A percentile compares a stretch with the other conserved stretches of the same genome.
phyloP scores from a whole-genome alignment of 1,140 invertebrate species.

The Elysia chlorotica region DNA sequence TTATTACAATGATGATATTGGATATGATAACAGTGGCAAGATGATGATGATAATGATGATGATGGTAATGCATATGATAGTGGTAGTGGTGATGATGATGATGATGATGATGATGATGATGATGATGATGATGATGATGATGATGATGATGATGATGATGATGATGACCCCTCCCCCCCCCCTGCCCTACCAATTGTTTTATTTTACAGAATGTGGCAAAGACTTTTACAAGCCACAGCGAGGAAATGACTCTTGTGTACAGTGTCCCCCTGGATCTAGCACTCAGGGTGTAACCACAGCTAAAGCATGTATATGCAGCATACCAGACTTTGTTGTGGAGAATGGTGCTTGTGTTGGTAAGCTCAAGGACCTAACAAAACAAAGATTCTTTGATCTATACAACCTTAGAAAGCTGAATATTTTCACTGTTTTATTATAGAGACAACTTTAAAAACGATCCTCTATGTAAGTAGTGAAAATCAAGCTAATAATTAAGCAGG shows the following conservation, averaged over 20 bases:
- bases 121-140: conserved; percentile 12
- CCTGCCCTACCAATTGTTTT: background rate
- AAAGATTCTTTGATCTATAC: no score
- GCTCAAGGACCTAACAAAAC: no score
- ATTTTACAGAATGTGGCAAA: conserved; percentile 29
- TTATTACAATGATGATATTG: no score
- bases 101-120: conserved; percentile 10
- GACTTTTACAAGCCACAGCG: conserved; percentile 34
- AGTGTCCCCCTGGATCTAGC: conserved; percentile 24
- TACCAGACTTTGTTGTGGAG: conserved; percentile 9
- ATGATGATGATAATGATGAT: no score
- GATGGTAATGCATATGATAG: no score
- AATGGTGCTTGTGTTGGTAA: conserved; percentile 33
- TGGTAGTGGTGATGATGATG: conserved; percentile 9
- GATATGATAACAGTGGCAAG: no score
- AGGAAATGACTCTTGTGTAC: conserved; percentile 33
- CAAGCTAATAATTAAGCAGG: background rate
- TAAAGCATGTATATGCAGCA: conserved; percentile 27
- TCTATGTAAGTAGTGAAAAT: no score
- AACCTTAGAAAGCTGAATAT: no score
- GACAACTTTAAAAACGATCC: no score
- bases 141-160: conserved; percentile 12
- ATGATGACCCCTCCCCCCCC: background rate
- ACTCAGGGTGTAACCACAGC: conserved; percentile 25
- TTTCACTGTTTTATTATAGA: no score